Conservation (phyloP, 2,113 vertebrate genomes). For the Carassius auratus region DNA sequence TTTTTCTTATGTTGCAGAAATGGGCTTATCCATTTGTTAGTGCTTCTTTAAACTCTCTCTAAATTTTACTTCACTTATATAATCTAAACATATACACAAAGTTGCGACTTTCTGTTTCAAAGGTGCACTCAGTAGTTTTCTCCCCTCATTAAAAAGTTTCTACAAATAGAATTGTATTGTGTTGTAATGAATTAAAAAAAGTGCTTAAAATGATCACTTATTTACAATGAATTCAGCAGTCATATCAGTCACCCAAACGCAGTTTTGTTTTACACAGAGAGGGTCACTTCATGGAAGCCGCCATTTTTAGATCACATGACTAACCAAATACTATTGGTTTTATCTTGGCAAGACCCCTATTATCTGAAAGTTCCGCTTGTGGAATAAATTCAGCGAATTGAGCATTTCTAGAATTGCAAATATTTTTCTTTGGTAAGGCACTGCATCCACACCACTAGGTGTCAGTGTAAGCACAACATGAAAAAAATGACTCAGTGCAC, state of each 20-base stretch:
- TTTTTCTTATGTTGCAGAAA: not conserved
- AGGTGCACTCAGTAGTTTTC: not conserved
- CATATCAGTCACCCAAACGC: not conserved
- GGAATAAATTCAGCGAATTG: not conserved
- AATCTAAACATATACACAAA: not conserved
- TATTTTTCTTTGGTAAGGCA: not conserved
- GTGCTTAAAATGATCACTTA: too few species aligned
- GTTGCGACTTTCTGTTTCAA: not conserved
- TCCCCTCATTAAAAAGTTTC: not conserved
- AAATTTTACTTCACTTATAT: not conserved
- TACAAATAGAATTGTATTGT: not conserved
- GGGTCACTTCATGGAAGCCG: not conserved
- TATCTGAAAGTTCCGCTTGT: too few species aligned
- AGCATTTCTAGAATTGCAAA: not conserved
- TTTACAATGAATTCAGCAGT: not conserved
- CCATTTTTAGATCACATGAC: not conserved
- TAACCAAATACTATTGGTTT: not conserved
- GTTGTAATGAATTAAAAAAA: too few species aligned
- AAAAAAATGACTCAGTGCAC: not conserved
- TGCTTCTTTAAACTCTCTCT: not conserved
- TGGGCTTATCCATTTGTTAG: not conserved
- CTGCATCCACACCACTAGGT: not conserved
- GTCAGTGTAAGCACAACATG: not conserved
- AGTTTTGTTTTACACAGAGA: not conserved
- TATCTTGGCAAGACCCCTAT: too few species aligned